These are phyloP conservation scores for Cheilosia grossa DNA, from an alignment of 2,888 invertebrate species.

Conservation along the genomic window DNA sequence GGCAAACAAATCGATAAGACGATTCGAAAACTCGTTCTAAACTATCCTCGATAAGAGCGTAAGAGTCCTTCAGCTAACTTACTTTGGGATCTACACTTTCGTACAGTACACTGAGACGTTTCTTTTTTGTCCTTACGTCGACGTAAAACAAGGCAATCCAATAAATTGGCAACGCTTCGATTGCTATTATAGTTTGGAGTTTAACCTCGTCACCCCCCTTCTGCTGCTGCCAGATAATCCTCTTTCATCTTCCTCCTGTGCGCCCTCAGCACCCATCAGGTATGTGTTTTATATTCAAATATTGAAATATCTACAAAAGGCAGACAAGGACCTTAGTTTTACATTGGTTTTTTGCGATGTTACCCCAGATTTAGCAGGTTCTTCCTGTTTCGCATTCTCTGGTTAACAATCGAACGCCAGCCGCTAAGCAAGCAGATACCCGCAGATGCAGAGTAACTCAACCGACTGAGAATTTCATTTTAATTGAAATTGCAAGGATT, in stretches of 20 bases:
- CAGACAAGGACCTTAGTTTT: conserved; percentile 52
- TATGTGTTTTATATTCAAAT: conserved; percentile 71
- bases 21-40: conserved; percentile 56
- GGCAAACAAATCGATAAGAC: conserved; percentile 54
- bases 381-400: not conserved
- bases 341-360: conserved; percentile 2
- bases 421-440: conserved; percentile 32
- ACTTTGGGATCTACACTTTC: conserved; percentile 23
- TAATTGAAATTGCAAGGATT: conserved; percentile 75
- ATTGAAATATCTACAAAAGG: conserved; percentile 61
- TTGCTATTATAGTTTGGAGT: conserved; percentile 57
- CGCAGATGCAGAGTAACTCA: conserved; percentile 51
- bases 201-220: not conserved
- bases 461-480: conserved; percentile 66
- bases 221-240: conserved; percentile 13
- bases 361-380: conserved; percentile 2
- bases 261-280: conserved; percentile 38
- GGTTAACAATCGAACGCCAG: conserved; percentile 28
- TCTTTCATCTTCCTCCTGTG: conserved; percentile 20
- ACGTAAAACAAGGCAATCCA: conserved; percentile 52
- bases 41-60: conserved; percentile 48
- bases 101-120: not conserved
- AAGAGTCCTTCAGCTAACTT: conserved; percentile 61
- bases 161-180: conserved; percentile 72
- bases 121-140: not conserved